A percentile compares a stretch with the other conserved stretches of the same genome.
phyloP scores from a whole-genome alignment of 2,113 vertebrate species.

The Aphyosemion australe region DNA sequence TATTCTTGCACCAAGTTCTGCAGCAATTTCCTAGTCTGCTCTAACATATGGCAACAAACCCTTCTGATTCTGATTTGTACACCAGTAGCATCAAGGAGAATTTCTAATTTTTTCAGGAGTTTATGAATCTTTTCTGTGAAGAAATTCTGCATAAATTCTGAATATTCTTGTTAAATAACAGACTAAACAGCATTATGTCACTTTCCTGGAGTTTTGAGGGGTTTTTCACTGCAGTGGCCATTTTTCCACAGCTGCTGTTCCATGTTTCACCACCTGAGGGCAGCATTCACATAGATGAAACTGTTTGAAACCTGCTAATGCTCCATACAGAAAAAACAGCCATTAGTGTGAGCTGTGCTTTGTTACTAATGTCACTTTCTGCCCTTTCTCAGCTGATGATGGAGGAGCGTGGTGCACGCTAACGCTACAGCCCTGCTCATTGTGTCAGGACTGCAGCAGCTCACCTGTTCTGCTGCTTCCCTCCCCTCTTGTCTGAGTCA shows the following conservation, averaged over 20 bases:
- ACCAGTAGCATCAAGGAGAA: too few species aligned
- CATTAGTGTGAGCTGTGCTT: background rate
- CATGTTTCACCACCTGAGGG: constrained; percentile 38
- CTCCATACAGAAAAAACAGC: constrained; percentile 6
- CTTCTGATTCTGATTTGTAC: too few species aligned
- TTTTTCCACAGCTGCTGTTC: constrained; percentile 30
- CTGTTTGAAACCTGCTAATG: background rate
- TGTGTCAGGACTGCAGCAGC: constrained; percentile 24
- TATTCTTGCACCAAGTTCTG: too few species aligned
- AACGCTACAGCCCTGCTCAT: constrained; percentile 31
- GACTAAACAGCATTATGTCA: too few species aligned
- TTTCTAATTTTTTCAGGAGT: too few species aligned
- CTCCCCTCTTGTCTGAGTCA: constrained; percentile 61
- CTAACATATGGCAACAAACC: too few species aligned
- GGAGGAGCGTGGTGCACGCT: background rate
- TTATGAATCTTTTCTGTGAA: too few species aligned
- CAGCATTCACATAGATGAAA: constrained; percentile 40
- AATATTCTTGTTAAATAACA: too few species aligned
- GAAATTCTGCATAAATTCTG: too few species aligned
- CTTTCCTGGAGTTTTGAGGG: too few species aligned
- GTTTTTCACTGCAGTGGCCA: constrained; percentile 12
- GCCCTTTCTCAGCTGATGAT: background rate
- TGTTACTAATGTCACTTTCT: background rate
- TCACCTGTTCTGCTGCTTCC: constrained; percentile 34
- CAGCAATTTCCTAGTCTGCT: too few species aligned